A percentile compares a stretch with the other conserved stretches of the same genome.
These are phyloP conservation scores for Hyperoplus lanceolatus DNA, from an alignment of 2,797 vertebrate species.

Conservation along the genomic window DNA sequence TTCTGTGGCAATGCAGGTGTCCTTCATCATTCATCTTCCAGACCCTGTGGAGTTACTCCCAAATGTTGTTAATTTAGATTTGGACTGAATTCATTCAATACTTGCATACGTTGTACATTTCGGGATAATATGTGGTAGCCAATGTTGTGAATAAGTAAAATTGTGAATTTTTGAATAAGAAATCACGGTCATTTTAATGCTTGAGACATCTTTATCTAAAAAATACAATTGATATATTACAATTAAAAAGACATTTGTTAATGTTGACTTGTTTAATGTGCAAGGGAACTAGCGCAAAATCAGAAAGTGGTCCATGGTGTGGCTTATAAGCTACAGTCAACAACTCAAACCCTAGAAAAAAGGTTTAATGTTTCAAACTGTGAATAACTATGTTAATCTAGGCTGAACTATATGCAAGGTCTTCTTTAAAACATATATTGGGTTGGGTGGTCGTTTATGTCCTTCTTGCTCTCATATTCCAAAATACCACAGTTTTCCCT, in stretches of 20 bases:
- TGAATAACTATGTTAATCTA: not conserved
- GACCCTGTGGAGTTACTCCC: slow-evolving; percentile 72
- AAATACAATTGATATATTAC: not conserved
- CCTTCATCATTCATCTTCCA: slow-evolving; percentile 72
- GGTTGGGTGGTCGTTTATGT: not conserved
- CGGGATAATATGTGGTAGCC: not conserved
- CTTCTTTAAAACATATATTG: not conserved
- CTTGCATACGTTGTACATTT: slow-evolving; percentile 14
- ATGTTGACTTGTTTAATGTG: not conserved
- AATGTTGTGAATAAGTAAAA: slow-evolving; percentile 34
- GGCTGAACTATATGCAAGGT: not conserved
- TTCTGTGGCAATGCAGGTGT: slow-evolving; percentile 55
- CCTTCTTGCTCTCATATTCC: not conserved
- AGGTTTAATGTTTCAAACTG: not conserved
- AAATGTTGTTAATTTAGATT: slow-evolving; percentile 65
- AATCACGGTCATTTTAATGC: not conserved
- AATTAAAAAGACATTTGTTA: slow-evolving; percentile 14
- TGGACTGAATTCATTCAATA: slow-evolving; percentile 52
- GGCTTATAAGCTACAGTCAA: too few species aligned
- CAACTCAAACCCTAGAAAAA: not conserved
- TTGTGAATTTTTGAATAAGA: slow-evolving; percentile 16
- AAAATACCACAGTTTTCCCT: not conserved
- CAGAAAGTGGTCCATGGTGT: not conserved
- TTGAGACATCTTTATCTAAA: not conserved
- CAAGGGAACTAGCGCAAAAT: not conserved